Evolutionary conservation across 2,113 vertebrate genomes (phyloP).

Genomic region (Oncorhynchus keta): DNA sequence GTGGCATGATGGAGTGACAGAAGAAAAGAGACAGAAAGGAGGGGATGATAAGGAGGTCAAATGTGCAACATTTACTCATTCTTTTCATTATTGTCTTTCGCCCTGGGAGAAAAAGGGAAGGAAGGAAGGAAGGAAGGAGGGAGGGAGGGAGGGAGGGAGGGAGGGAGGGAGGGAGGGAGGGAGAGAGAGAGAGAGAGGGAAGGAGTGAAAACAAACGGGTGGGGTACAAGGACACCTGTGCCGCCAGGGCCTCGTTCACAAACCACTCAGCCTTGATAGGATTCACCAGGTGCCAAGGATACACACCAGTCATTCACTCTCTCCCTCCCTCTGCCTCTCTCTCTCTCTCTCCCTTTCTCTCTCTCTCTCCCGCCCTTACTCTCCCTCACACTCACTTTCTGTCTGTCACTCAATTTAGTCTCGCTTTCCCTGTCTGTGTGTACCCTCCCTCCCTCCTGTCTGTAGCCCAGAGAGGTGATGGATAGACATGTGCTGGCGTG

Average conservation of each 20-base stretch:
- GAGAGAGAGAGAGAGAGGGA: no score
- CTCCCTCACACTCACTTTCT: slow-evolving; percentile 56
- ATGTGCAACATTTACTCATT: slow-evolving; percentile 1
- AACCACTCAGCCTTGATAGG: slow-evolving; percentile 80
- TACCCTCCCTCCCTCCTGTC: slow-evolving; percentile 49
- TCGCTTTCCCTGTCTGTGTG: slow-evolving; percentile 59
- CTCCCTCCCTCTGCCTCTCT: no score
- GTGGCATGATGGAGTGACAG: slow-evolving; percentile 69
- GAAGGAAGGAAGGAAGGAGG: no score
- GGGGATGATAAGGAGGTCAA: no score
- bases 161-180: slow-evolving; percentile 45
- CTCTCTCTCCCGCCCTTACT: slow-evolving; percentile 32
- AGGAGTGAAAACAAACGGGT: slow-evolving; percentile 79
- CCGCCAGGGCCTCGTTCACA: slow-evolving; percentile 84
- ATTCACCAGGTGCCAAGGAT: slow-evolving; percentile 86
- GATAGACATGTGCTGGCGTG: slow-evolving; percentile 89
- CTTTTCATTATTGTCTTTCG: slow-evolving; percentile 71
- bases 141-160: slow-evolving; percentile 36
- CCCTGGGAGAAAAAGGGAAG: no score
- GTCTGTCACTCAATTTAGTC: slow-evolving; percentile 66
- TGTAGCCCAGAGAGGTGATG: slow-evolving; percentile 79
- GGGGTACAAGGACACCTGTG: slow-evolving; percentile 85
- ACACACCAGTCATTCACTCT: slow-evolving; percentile 44
- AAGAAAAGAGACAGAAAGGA: slow-evolving; percentile 55
- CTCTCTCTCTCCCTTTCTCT: no score